Conservation (phyloP, 2,797 vertebrate genomes). For the Fratercula arctica region DNA sequence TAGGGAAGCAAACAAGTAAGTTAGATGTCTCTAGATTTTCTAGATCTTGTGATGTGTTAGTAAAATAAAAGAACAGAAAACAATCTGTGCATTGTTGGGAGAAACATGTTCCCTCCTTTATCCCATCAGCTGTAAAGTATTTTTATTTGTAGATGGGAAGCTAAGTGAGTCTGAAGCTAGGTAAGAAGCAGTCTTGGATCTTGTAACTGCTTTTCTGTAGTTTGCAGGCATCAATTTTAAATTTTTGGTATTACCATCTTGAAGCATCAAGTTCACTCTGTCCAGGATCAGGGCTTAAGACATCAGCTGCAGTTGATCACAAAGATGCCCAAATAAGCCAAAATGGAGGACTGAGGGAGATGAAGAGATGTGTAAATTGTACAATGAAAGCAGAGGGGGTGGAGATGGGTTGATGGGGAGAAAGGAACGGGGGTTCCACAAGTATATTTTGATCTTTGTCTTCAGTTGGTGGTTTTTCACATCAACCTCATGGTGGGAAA, state of each 20-base stretch:
- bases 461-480: fast-evolving
- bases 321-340: neutral
- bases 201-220: neutral
- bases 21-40: neutral
- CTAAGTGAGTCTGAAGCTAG: neutral
- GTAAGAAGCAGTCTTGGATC: neutral
- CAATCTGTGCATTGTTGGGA: fast-evolving
- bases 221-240: neutral
- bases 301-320: neutral
- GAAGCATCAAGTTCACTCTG: neutral
- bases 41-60: neutral
- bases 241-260: neutral
- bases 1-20: neutral
- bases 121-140: neutral
- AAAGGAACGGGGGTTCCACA: neutral
- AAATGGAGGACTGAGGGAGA: neutral
- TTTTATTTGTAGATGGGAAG: neutral
- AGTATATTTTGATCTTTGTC: neutral
- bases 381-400: fast-evolving
- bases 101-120: neutral
- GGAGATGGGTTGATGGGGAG: neutral
- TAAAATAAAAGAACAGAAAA: neutral
- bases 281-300: neutral
- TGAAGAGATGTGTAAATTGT: neutral
- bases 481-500: neutral